Conservation (phyloP, 1,140 invertebrate species). For the Ceratina australensis region DNA sequence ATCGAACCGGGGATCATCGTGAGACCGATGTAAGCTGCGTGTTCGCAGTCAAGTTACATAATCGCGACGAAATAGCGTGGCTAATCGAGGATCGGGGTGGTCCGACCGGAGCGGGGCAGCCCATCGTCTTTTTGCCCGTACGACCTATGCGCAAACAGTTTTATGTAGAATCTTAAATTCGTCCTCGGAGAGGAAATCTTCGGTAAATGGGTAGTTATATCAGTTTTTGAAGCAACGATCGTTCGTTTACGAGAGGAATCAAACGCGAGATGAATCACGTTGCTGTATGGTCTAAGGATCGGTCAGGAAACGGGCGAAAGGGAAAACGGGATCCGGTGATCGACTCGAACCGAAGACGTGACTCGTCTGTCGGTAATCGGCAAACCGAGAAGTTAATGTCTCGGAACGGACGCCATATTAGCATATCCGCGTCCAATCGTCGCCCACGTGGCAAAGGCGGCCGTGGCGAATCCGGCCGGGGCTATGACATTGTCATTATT, state of each 20-base stretch:
- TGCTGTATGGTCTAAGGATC: not conserved
- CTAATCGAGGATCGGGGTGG: conserved; percentile 70
- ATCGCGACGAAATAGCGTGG: conserved; percentile 71
- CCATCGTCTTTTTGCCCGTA: not conserved
- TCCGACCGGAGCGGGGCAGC: not conserved
- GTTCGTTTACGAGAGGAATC: too few species aligned
- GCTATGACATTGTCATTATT: conserved; percentile 80
- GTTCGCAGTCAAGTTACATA: conserved; percentile 78
- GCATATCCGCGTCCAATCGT: conserved; percentile 79
- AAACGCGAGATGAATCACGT: conserved; percentile 27
- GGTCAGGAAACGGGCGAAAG: not conserved
- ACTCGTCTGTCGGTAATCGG: conserved; percentile 56
- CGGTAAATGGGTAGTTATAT: not conserved
- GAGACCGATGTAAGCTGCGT: conserved; percentile 74
- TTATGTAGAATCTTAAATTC: not conserved
- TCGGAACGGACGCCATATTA: conserved; percentile 79
- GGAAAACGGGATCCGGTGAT: conserved; percentile 4
- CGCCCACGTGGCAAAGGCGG: conserved; percentile 74
- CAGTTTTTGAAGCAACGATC: not conserved
- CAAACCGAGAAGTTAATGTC: conserved; percentile 74
- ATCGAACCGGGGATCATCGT: conserved; percentile 70
- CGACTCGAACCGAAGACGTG: conserved; percentile 48
- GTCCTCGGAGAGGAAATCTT: not conserved
- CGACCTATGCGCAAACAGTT: not conserved
- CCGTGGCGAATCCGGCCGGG: conserved; percentile 74